phyloP scores from a whole-genome alignment of 2,888 invertebrate species.

The Hyposoter didymator region DNA sequence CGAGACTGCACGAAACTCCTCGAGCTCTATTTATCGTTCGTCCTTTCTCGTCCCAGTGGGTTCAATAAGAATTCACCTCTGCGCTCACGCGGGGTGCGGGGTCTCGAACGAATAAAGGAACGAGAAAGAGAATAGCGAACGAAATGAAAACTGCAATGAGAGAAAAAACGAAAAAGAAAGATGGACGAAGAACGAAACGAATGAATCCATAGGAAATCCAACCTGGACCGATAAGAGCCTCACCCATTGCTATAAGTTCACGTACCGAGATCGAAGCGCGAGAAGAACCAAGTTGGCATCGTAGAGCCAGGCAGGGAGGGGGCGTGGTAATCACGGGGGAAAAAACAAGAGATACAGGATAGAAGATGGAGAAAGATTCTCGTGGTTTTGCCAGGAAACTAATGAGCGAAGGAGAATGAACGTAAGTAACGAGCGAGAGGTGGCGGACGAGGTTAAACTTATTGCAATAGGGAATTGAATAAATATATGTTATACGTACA shows the following conservation, averaged over 20 bases:
- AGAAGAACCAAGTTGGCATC: conserved; percentile 54
- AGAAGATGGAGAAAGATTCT: conserved; percentile 60
- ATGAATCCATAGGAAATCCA: conserved; percentile 67
- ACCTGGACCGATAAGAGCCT: conserved; percentile 64
- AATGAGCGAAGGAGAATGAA: conserved; percentile 63
- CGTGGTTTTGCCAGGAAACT: conserved; percentile 55
- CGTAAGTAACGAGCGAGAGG: conserved; percentile 74
- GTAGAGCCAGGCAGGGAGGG: neutral
- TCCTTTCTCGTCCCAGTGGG: conserved; percentile 48
- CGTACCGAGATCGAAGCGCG: conserved; percentile 50
- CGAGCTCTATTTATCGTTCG: conserved; percentile 65
- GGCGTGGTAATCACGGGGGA: conserved; percentile 45
- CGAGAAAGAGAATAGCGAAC: conserved; percentile 42
- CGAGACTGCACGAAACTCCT: conserved; percentile 63
- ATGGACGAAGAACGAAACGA: conserved; percentile 60
- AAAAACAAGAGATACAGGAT: conserved; percentile 59
- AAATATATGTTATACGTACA: conserved; percentile 73
- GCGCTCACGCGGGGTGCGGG: conserved; percentile 21
- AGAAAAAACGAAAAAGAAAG: conserved; percentile 43
- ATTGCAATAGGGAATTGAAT: conserved; percentile 79
- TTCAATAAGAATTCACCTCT: conserved; percentile 62
- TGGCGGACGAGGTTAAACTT: conserved; percentile 75
- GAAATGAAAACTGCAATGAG: conserved; percentile 43
- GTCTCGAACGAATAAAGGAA: conserved; percentile 56
- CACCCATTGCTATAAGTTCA: conserved; percentile 25